These are phyloP conservation scores for Lepidochrysops patricia DNA, from an alignment of 2,888 invertebrate species.

Conservation along the genomic window DNA sequence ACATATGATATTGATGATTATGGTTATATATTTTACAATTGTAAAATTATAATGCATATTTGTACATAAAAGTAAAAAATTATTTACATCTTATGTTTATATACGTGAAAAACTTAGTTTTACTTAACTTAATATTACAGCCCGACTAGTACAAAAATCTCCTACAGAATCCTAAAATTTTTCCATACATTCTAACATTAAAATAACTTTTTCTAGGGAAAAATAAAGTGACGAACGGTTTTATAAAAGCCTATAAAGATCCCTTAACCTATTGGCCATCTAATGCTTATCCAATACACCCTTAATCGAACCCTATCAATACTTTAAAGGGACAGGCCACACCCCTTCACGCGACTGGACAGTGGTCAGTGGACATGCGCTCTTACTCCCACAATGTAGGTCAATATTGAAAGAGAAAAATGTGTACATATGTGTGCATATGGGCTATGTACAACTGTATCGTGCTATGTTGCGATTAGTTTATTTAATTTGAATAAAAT, in stretches of 20 bases:
- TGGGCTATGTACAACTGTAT: background rate
- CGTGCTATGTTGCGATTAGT: background rate
- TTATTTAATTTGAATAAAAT: too few relatives aligned
- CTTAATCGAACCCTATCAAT: conserved; percentile 44
- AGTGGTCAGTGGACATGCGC: conserved; percentile 70
- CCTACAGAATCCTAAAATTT: too few relatives aligned
- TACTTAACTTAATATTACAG: too few relatives aligned
- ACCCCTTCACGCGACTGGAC: conserved; percentile 58
- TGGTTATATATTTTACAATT: background rate
- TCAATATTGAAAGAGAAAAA: conserved; percentile 16
- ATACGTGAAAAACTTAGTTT: too few relatives aligned
- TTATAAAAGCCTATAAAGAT: background rate
- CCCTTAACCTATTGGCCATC: background rate
- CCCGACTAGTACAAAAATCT: too few relatives aligned
- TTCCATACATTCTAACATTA: too few relatives aligned
- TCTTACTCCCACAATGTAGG: conserved; percentile 37
- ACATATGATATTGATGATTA: background rate
- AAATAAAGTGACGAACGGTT: background rate
- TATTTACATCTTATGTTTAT: too few relatives aligned
- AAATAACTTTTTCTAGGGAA: too few relatives aligned
- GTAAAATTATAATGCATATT: too few relatives aligned
- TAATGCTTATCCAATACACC: conserved; percentile 2
- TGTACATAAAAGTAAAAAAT: too few relatives aligned
- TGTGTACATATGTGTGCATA: background rate
- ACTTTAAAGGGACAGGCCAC: conserved; percentile 36